Evolutionary conservation across 35 echinoderm and acorn worm genomes (phyloP).

Genomic region (Lytechinus pictus): DNA sequence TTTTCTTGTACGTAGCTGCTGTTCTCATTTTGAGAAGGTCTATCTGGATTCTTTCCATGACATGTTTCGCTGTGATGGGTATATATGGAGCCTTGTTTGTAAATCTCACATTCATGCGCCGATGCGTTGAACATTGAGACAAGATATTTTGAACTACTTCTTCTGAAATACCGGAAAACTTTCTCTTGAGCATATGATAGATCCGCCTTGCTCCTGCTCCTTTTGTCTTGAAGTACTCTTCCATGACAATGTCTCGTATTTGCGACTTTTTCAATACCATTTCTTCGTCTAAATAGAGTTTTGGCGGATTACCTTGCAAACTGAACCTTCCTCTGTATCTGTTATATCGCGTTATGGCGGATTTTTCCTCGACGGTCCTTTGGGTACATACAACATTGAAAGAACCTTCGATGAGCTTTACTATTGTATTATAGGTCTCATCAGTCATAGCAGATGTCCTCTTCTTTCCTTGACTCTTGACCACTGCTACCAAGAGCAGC

Average conservation of each 20-base stretch:
- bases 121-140: neutral
- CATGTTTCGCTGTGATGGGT: slow-evolving; percentile 31
- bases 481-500: slow-evolving; percentile 34
- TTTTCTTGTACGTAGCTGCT: neutral
- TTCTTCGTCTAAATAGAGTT: slow-evolving; percentile 23
- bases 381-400: slow-evolving; percentile 44
- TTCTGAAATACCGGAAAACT: slow-evolving; percentile 48
- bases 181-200: slow-evolving; percentile 23
- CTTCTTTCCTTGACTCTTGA: neutral
- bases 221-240: slow-evolving; percentile 30
- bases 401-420: slow-evolving; percentile 47
- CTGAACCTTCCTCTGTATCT: slow-evolving; percentile 44
- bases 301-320: slow-evolving; percentile 15
- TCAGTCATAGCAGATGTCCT: slow-evolving; percentile 58
- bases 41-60: neutral
- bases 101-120: slow-evolving; percentile 39
- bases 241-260: neutral
- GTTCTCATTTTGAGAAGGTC: too few species aligned
- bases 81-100: slow-evolving; percentile 8
- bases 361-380: slow-evolving; percentile 1
- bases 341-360: slow-evolving; percentile 55
- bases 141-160: slow-evolving; percentile 30
- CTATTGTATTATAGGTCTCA: slow-evolving; percentile 49
- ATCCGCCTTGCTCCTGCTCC: slow-evolving; percentile 52
- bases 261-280: neutral